Base-by-base conservation (phyloP, 1,140 invertebrate species). In the Drosophila oshimai region DNA sequence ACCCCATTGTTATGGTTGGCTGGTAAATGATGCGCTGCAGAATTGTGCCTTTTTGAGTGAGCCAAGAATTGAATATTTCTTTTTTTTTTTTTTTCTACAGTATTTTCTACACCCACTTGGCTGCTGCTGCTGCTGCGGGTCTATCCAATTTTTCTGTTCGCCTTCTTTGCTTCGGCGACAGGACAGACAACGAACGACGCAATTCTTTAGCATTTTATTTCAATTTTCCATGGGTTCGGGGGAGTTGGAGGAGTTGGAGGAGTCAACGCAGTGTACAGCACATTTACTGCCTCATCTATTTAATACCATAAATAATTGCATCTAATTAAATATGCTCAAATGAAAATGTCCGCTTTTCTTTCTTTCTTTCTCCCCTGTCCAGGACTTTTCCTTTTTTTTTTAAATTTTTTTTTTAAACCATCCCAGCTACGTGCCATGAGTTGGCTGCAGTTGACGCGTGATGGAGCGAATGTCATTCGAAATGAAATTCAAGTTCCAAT, bases 251-350 rank as follows among this genome's bases (percentile, higher is more conserved):
- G 39, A 15, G 58, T 24, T 4, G 34, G n/a, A 53, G 28, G 9
- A 18, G 33, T 5, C 64, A 57, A 60, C 37, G 58, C 15, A 46
- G 70, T 78, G 75, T 73, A 84, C 80, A 84, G 78, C 80, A 86
- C 88, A 90, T 90, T 90, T 90, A 90, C 89, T 90, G 89, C 89
- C 89, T 90, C 89, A 90, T 90, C 89, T 90, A 90, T 90, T 90
- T 90, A 90, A 90, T 89, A 90, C 88, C 89, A 90, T 90, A 90
- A 90, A 90, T 90, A 90, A 90, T 90, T 90, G 89, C 89, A 90
- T 90, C 89, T 90, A 90, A 90, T 90, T 90, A 90, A 90, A 90
- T 90, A 90, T 90, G 88, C 89, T 90, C 88, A 90, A 90, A 90
- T 90, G 89, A 90, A 90, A 90, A 90, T 90, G 89, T 90, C 88